Evolutionary conservation across 1,140 invertebrate genomes (phyloP), one percentile per base, ranked within the genome.

Genomic region (Magallana ariakensis): DNA sequence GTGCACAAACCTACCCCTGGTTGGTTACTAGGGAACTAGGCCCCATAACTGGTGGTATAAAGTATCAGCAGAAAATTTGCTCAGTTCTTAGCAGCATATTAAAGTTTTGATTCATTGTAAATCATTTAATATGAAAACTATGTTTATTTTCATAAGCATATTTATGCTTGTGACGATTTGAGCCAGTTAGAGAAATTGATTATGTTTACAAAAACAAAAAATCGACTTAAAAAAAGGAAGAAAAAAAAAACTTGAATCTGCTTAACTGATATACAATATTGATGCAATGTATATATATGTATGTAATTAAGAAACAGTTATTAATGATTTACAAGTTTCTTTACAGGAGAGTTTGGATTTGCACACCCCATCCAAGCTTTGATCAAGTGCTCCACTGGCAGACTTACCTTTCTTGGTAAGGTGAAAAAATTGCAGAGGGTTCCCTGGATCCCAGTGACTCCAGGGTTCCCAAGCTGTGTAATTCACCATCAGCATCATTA

Each of bases 391-490:
- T 56, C 53, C 46, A n/a, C 16, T 13, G 33, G 53, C 33, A 9
- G 8, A 11, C 55, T 82, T 82, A 82, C 80, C 80, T 54, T 11
- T 15, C 54, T 82, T 82, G 80, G 80, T 82, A 82, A 82, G 80
- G 80, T 54, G 80, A 82, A 13, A 22, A 13, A 13, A 82, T n/a
- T 55, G 80, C 11, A n/a, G 4, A n/a, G 54, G 55, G 53, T 56
- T 26, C 19, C 54, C 55, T 82, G 46, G 80, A n/a, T 82, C 54
- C 33, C 11, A 16, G 19, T 8, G n/a, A 82, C n/a, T 82, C 53
- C 80, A 82, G 55, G 55, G 55, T 55, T 10, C 55, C 55, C n/a
- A 46, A 46, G 15, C 15, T 55, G 7, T 55, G 19, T 15, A 10
- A 15, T 6, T 54, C 54, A 16, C 10, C 4, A 19, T 1, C 22